Base-by-base conservation (phyloP, 2,888 invertebrate genomes). In the Drosophila greeni region DNA sequence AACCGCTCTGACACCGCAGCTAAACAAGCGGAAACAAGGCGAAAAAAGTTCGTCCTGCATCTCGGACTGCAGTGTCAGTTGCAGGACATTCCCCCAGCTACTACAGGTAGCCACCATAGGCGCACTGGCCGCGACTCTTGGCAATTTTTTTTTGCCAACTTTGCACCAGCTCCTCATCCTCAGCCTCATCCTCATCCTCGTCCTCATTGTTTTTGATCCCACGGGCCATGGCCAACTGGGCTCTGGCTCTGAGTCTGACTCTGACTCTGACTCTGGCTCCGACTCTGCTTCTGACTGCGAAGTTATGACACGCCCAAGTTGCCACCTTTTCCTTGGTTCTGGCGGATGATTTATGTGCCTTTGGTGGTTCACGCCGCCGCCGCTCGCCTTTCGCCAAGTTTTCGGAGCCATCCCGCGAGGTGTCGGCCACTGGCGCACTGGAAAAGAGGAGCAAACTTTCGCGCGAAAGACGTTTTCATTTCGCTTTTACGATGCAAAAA, bases 1-100 rank as follows among this genome's bases (percentile, higher is more conserved):
- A 67, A 74, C 71, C 74, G 69, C 54, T 73, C 78, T 85, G 85
- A 84, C 85, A 85, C 83, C 82, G 77, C 76, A 33, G 78, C 75
- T 47, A 71, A 75, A 72, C 76, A 74, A 74, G 57, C 58, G 66
- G 48, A 45, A 74, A 48, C 47, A 47, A 71, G 58, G 36, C 40
- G 60, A 45, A 67, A 76, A 76, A 82, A 73, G 57, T 79, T 73
- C 47, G 58, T 66, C 69, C 75, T 64, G 26, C 57, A 55, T 29
- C 56, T 45, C 24, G 59, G 58, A 60, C 53, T 40, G 69, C 68
- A 58, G 57, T 82, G 82, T 82, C 76, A 82, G 82, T 37, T 82
- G 75, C 82, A 78, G 67, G 68, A 68, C 60, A 54, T 53, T 39
- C 43, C 61, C 61, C 55, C 33, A 36, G 36, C 31, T 23, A 11